These are phyloP conservation scores for Crotalus helleri DNA, from an alignment of 2,113 vertebrate species.

Conservation along the genomic window DNA sequence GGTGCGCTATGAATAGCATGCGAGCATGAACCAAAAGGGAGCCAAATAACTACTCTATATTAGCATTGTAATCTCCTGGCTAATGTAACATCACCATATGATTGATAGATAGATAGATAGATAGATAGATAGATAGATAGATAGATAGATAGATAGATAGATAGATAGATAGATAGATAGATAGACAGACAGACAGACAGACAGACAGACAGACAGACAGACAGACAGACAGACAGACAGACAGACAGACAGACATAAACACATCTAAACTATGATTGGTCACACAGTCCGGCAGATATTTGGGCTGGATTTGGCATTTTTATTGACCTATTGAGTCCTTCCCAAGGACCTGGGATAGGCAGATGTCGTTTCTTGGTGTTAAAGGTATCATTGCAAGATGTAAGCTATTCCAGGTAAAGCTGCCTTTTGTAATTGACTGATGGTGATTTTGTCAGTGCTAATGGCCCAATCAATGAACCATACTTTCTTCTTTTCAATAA, in stretches of 20 bases:
- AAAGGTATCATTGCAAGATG: neutral
- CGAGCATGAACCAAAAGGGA: neutral
- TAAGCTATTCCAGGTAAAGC: neutral
- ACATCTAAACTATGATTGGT: neutral
- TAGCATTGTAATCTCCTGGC: neutral
- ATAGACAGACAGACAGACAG: no score
- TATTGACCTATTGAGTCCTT: neutral
- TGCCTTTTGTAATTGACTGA: neutral
- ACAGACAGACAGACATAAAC: no score
- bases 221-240: no score
- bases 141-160: neutral
- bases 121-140: no score
- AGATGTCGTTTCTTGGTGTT: neutral
- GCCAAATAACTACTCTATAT: neutral
- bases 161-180: no score
- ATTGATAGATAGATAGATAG: no score
- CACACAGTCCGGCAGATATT: neutral
- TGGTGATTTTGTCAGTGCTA: neutral
- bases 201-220: no score
- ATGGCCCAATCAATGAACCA: neutral
- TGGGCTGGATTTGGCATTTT: neutral
- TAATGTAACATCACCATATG: neutral
- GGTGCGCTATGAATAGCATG: neutral
- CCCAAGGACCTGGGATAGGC: neutral
- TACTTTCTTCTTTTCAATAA: neutral